phyloP scores from a whole-genome alignment of 2,888 invertebrate genomes.

The Drosophila bunnanda region DNA sequence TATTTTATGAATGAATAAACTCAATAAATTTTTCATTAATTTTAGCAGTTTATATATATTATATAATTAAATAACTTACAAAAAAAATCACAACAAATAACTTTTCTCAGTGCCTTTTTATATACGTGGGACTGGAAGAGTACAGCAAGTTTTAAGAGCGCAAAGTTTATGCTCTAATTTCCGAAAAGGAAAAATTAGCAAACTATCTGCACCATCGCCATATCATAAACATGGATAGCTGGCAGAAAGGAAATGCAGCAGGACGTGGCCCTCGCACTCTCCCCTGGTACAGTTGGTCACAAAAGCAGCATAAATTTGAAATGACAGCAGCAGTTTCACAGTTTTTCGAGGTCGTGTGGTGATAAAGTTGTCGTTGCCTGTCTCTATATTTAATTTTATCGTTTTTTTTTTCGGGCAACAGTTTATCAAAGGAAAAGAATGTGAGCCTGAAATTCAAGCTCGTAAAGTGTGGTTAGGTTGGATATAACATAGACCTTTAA shows the following conservation, averaged over 20 bases:
- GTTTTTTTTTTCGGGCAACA: slow-evolving; percentile 35
- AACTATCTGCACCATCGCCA: slow-evolving; percentile 76
- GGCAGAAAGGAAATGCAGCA: slow-evolving; percentile 28
- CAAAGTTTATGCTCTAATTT: slow-evolving; percentile 76
- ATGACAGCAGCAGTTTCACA: slow-evolving; percentile 76
- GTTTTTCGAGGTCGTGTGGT: slow-evolving; percentile 75
- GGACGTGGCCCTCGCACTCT: slow-evolving; percentile 11
- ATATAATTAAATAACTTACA: no score
- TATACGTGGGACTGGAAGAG: slow-evolving; percentile 16
- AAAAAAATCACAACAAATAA: background rate
- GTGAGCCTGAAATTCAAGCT: slow-evolving; percentile 37
- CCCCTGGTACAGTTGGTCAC: slow-evolving; percentile 60
- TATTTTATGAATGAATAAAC: no score
- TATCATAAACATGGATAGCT: slow-evolving; percentile 71
- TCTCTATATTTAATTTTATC: slow-evolving; percentile 1
- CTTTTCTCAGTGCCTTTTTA: slow-evolving; percentile 16
- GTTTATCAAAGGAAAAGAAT: slow-evolving; percentile 45
- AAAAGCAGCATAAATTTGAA: slow-evolving; percentile 78
- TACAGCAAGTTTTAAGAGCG: slow-evolving; percentile 67
- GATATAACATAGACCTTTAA: slow-evolving; percentile 35
- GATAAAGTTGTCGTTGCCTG: slow-evolving; percentile 59
- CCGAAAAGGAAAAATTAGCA: slow-evolving; percentile 78
- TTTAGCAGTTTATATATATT: no score
- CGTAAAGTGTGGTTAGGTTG: slow-evolving; percentile 62
- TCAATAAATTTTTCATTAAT: no score